These are phyloP conservation scores for Eupithecia insigniata DNA, from an alignment of 2,888 invertebrate species.

Conservation along the genomic window DNA sequence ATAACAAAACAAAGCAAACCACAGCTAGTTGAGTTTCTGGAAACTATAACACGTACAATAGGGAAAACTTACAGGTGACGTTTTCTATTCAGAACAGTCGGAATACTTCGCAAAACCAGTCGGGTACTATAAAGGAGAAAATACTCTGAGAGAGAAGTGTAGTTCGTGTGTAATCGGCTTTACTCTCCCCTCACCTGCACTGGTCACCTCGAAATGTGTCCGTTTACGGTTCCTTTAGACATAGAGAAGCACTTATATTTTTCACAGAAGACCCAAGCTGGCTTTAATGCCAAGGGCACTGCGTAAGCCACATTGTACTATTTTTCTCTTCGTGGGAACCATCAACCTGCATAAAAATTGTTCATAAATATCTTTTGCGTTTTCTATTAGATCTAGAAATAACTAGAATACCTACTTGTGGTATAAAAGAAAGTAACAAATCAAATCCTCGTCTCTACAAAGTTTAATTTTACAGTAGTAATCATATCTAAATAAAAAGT, in stretches of 20 bases:
- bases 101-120: conserved; percentile 54
- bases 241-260: conserved; percentile 19
- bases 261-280: neutral
- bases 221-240: conserved; percentile 40
- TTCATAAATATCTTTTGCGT: neutral
- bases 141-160: conserved; percentile 60
- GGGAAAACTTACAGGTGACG: conserved; percentile 41
- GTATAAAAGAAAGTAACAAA: conserved; percentile 16
- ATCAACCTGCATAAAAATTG: neutral
- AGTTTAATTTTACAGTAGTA: too few relatives aligned
- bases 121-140: conserved; percentile 60
- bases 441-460: conserved; percentile 10
- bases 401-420: conserved; percentile 4
- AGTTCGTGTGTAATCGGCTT: conserved; percentile 76
- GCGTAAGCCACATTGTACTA: neutral
- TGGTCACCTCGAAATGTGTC: conserved; percentile 48
- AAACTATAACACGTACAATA: conserved; percentile 8
- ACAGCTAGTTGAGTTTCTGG: neutral
- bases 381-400: conserved; percentile 1
- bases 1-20: neutral
- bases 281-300: neutral
- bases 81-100: conserved; percentile 31
- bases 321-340: conserved; percentile 3
- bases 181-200: conserved; percentile 55
- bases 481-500: too few relatives aligned